These are phyloP conservation scores for Erynnis tages DNA, from an alignment of 2,888 invertebrate genomes.

Conservation along the genomic window DNA sequence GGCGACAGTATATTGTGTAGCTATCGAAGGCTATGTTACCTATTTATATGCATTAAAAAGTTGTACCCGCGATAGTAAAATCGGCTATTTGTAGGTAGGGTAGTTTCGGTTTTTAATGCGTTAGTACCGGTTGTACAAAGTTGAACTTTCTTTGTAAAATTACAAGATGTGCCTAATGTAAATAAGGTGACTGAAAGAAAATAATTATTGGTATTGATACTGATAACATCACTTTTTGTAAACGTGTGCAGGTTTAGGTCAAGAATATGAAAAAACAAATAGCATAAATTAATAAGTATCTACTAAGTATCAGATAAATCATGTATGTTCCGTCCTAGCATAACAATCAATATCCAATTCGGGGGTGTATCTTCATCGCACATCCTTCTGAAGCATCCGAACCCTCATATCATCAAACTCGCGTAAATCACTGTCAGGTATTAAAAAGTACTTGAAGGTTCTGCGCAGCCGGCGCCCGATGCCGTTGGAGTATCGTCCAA, in stretches of 20 bases:
- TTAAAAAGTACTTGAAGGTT: constrained; percentile 14
- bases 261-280: too few species aligned
- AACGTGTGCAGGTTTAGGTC: too few species aligned
- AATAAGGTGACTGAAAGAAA: too few species aligned
- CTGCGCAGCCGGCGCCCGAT: constrained; percentile 10
- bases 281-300: background rate
- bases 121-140: too few species aligned
- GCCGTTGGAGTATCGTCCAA: background rate
- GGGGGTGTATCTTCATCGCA: background rate
- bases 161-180: too few species aligned
- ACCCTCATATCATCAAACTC: constrained; percentile 11
- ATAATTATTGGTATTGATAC: too few species aligned
- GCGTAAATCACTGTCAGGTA: constrained; percentile 22
- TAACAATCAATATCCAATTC: background rate
- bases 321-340: background rate
- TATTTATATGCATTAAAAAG: too few species aligned
- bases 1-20: background rate
- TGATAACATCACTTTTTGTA: too few species aligned
- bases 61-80: too few species aligned
- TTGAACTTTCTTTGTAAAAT: too few species aligned
- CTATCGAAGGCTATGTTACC: background rate
- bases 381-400: constrained; percentile 1
- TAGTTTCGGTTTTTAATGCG: background rate
- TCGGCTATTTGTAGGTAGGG: too few species aligned
- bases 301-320: background rate